Evolutionary conservation across 2,797 vertebrate species (phyloP).

Genomic region (Notamacropus eugenii): DNA sequence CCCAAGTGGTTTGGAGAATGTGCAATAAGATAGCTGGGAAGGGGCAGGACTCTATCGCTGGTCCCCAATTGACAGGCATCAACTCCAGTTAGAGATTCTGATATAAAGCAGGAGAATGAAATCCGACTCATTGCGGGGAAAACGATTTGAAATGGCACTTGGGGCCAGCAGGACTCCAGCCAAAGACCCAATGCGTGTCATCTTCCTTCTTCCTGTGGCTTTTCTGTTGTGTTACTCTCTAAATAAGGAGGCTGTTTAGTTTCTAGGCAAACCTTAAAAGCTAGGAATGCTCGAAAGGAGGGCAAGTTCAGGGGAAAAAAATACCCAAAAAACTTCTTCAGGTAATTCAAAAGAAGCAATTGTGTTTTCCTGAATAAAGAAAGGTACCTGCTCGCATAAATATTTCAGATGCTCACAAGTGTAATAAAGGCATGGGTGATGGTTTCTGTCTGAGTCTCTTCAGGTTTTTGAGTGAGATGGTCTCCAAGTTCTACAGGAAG

Average conservation of each 20-base stretch:
- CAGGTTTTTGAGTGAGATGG: background rate
- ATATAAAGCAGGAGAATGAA: constrained; percentile 70
- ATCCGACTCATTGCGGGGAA: constrained; percentile 61
- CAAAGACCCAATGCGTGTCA: constrained; percentile 58
- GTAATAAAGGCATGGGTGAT: background rate
- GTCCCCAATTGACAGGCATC: background rate
- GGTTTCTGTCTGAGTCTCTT: background rate
- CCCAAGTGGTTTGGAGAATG: constrained; percentile 62
- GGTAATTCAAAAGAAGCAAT: background rate
- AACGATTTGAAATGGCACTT: constrained; percentile 61
- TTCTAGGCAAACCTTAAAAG: background rate
- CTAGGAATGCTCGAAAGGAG: background rate
- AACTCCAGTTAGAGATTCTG: background rate
- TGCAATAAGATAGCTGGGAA: constrained; percentile 72
- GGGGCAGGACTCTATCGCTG: constrained; percentile 48
- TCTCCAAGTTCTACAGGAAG: background rate
- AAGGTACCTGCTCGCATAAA: background rate
- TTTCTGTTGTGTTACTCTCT: background rate
- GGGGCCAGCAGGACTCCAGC: constrained; percentile 72
- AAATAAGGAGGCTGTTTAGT: background rate
- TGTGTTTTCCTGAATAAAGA: background rate
- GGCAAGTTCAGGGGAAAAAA: background rate
- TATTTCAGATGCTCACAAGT: background rate
- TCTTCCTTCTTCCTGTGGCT: background rate
- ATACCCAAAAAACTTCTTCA: background rate